Evolutionary conservation across 2,888 invertebrate genomes (phyloP).

Genomic region (Diarsia brunnea): DNA sequence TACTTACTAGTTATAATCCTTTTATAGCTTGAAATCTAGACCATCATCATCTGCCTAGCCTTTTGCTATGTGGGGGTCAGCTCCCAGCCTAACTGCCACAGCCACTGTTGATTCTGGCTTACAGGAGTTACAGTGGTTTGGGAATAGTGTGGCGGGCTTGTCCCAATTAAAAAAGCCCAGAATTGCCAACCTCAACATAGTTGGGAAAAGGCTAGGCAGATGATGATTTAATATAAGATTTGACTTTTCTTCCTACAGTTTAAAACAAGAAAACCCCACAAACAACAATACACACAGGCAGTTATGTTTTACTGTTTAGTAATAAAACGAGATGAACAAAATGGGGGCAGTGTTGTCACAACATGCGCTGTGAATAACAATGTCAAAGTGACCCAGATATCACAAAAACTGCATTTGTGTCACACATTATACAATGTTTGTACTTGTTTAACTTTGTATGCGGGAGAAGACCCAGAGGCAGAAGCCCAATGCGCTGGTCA

Average conservation of each 20-base stretch:
- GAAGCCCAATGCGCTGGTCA: too few species aligned
- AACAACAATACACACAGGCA: not conserved
- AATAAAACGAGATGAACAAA: slow-evolving; percentile 31
- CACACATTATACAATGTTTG: slow-evolving; percentile 10
- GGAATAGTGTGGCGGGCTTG: too few species aligned
- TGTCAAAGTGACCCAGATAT: slow-evolving; percentile 48
- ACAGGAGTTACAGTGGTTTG: too few species aligned
- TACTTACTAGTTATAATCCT: not conserved
- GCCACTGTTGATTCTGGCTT: too few species aligned
- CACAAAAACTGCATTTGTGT: slow-evolving; percentile 40
- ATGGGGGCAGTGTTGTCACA: slow-evolving; percentile 29
- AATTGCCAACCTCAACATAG: too few species aligned
- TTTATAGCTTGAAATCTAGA: not conserved
- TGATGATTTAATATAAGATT: not conserved
- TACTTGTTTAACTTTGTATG: slow-evolving; percentile 8
- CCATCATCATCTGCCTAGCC: not conserved
- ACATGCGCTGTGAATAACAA: slow-evolving; percentile 38
- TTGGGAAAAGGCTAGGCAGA: too few species aligned
- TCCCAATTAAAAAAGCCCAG: too few species aligned
- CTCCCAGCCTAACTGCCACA: not conserved
- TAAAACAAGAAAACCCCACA: not conserved
- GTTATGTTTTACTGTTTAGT: slow-evolving; percentile 1
- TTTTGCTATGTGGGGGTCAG: not conserved
- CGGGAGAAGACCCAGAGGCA: too few species aligned
- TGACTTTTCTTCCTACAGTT: not conserved